Percentiles rank a stretch among this genome's conserved stretches.
These are phyloP conservation scores for Drosophila hamatofila DNA, from an alignment of 2,888 invertebrate genomes.

Conservation along the genomic window DNA sequence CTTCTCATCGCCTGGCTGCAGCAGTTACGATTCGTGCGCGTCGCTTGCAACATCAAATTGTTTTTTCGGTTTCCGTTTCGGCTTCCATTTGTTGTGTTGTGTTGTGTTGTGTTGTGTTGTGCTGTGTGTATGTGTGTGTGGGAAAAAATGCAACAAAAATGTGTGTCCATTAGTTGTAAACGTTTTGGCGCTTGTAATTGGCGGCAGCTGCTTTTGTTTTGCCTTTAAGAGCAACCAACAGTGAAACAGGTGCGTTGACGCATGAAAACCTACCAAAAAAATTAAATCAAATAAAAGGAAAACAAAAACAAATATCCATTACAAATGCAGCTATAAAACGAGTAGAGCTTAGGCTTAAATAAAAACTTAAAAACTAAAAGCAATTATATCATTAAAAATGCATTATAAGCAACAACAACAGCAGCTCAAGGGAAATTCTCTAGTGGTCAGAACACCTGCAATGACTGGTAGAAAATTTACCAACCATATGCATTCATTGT, in stretches of 20 bases:
- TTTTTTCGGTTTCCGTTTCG: constrained; percentile 33
- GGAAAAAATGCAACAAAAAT: constrained; percentile 58
- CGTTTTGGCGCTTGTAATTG: constrained; percentile 77
- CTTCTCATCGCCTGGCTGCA: constrained; percentile 60
- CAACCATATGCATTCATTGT: constrained; percentile 23
- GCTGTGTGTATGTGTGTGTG: constrained; percentile 39
- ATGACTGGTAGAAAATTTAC: constrained; percentile 66
- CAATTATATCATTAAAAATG: constrained; percentile 66
- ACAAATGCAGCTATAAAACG: constrained; percentile 23
- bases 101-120: constrained; percentile 20
- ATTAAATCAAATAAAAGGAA: constrained; percentile 6
- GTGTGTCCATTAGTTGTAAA: constrained; percentile 56
- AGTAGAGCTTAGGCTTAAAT: constrained; percentile 2
- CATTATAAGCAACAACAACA: constrained; percentile 54
- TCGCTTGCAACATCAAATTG: constrained; percentile 66
- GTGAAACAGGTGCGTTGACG: constrained; percentile 72
- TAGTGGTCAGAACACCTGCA: constrained; percentile 66
- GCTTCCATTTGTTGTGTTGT: constrained; percentile 30
- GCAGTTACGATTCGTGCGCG: constrained; percentile 61
- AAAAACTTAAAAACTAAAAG: constrained; percentile 2
- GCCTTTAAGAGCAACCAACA: constrained; percentile 57
- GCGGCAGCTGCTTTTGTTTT: constrained; percentile 75
- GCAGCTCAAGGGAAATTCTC: constrained; percentile 37
- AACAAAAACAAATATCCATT: constrained; percentile 26
- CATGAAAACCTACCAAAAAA: constrained; percentile 45